Conservation (phyloP, 1,140 invertebrate species). For the Hypsibius dujardini region DNA sequence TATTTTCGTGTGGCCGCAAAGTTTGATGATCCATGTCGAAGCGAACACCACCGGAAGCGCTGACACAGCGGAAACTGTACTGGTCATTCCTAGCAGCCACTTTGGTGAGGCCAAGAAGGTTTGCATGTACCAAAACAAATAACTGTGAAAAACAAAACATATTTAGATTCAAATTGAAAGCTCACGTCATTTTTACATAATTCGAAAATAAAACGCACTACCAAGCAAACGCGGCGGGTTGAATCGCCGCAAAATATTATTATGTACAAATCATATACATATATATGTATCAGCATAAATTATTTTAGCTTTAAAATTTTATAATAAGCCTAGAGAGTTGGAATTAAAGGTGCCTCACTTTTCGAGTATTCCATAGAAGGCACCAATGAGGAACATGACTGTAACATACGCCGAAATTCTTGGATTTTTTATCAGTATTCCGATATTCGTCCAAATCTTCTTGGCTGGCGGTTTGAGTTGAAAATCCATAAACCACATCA, state of each 20-base stretch:
- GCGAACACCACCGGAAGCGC: neutral
- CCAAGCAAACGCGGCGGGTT: too few relatives aligned
- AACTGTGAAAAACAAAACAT: neutral
- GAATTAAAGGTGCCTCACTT: neutral
- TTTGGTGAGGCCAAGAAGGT: neutral
- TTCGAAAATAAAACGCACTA: too few relatives aligned
- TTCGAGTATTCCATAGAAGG: neutral
- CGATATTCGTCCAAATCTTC: neutral
- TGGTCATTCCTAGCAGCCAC: constrained; percentile 1
- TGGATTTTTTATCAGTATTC: neutral
- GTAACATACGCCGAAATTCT: constrained; percentile 1
- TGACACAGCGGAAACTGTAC: neutral
- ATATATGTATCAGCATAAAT: too few relatives aligned
- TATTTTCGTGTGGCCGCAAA: neutral
- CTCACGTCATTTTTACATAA: too few relatives aligned
- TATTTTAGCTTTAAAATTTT: neutral
- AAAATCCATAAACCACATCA: constrained; percentile 1
- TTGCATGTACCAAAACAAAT: constrained; percentile 6
- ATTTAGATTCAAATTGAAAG: too few relatives aligned
- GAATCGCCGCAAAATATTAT: too few relatives aligned
- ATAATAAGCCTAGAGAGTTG: neutral
- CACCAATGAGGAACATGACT: neutral
- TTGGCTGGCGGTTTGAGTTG: neutral
- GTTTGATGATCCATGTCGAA: constrained; percentile 2
- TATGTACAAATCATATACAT: too few relatives aligned